A percentile compares a stretch with the other conserved stretches of the same genome.
Evolutionary conservation across 2,888 invertebrate species (phyloP).

Genomic region (Drosophila diplacantha): DNA sequence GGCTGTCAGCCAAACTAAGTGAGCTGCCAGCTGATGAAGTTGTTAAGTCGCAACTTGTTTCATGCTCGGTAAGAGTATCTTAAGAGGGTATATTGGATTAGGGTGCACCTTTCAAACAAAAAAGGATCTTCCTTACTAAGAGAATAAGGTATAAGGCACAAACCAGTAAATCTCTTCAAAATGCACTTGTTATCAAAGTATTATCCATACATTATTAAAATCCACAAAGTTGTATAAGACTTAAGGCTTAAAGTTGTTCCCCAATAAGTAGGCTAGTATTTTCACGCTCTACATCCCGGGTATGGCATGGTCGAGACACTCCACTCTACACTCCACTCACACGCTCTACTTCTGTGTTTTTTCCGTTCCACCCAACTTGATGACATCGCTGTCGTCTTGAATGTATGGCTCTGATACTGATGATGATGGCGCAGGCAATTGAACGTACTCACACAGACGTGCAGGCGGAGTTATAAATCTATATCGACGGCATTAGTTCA

Average conservation of each 20-base stretch:
- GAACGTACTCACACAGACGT: conserved; percentile 44
- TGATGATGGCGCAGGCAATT: conserved; percentile 52
- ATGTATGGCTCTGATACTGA: conserved; percentile 36
- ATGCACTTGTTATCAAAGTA: too few relatives aligned
- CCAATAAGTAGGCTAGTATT: too few relatives aligned
- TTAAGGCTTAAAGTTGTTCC: too few relatives aligned
- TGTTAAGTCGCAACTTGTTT: conserved; percentile 66
- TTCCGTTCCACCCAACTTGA: conserved; percentile 28
- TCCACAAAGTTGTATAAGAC: not conserved
- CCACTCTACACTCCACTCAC: too few relatives aligned
- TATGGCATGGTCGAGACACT: not conserved
- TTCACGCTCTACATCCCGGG: not conserved
- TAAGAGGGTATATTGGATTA: not conserved
- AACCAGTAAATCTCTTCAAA: too few relatives aligned
- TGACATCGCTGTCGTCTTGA: conserved; percentile 20
- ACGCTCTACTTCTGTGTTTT: not conserved
- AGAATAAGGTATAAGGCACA: too few relatives aligned
- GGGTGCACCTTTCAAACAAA: not conserved
- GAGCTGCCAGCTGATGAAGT: conserved; percentile 63
- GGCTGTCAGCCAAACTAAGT: conserved; percentile 54
- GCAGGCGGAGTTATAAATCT: conserved; percentile 57
- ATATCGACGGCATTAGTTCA: conserved; percentile 60
- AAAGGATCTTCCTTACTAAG: not conserved
- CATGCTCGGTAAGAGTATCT: not conserved
- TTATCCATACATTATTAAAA: too few relatives aligned